Conservation (phyloP, 2,113 vertebrate species). For the Nesoenas mayeri region DNA sequence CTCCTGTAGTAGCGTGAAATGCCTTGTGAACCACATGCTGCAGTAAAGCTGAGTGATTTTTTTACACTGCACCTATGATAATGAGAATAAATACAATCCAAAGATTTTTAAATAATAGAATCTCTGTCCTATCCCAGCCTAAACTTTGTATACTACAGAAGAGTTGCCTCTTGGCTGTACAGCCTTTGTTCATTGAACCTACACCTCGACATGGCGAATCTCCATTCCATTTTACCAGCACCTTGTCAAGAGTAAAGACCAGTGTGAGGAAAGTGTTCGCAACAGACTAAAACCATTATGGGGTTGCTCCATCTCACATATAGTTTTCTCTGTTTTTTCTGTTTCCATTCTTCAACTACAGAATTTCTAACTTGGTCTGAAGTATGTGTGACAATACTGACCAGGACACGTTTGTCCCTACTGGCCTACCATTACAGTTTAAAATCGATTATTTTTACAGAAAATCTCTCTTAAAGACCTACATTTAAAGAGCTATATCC, state of each 20-base stretch:
- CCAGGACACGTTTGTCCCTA: not conserved
- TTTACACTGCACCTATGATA: not conserved
- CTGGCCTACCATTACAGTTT: not conserved
- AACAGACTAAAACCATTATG: not conserved
- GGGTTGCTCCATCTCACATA: accelerated
- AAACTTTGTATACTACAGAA: not conserved
- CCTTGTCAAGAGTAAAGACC: not conserved
- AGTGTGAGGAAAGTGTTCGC: not conserved
- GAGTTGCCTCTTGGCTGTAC: not conserved
- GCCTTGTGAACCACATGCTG: accelerated
- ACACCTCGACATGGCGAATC: accelerated
- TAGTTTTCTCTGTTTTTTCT: not conserved
- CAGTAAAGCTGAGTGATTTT: not conserved
- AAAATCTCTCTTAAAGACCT: not conserved
- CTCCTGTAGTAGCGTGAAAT: not conserved
- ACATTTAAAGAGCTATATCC: not conserved
- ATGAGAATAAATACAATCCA: not conserved
- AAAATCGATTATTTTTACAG: not conserved
- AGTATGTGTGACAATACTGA: not conserved
- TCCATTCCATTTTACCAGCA: not conserved
- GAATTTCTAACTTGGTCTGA: not conserved
- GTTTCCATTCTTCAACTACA: not conserved
- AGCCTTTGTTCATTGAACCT: not conserved
- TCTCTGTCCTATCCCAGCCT: not conserved
- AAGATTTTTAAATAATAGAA: not conserved